Base-by-base conservation (phyloP, 2,888 invertebrate genomes). In the Anthoptus insignis region DNA sequence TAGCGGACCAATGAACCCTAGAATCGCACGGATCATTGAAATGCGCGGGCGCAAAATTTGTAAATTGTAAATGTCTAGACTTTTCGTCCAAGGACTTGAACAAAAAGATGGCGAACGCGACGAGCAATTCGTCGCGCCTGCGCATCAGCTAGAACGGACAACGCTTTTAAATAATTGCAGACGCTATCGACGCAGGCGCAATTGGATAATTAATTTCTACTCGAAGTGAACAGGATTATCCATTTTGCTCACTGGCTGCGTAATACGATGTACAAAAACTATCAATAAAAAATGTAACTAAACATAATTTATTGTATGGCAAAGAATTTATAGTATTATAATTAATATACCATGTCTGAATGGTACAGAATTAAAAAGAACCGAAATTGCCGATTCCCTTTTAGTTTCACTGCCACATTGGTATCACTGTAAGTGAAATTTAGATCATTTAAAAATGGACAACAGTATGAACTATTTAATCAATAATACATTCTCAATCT, bases 51-150 rank as follows among this genome's bases (percentile, higher is more conserved):
- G 86, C 88, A 86, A 86, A 88, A 88, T 89, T 84, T 84, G 86
- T 83, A 89, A 90, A 89, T 88, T 82, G 83, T 82, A 84, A 85
- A 83, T 77, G 89, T 89, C 91, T 89, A 90, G 89, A 88, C 87
- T 86, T 83, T 81, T 86, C 79, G 80, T 83, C 86, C 87, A 88
- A 89, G 85, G 86, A 82, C 82, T 81, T 69, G 29, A 52, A 70
- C 81, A 82, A 82, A 84, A 83, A 77, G 81, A 81, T 79, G n/a
- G 74, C 70, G 67, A 71, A 74, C 72, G 75, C 78, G 77, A 81
- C 76, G 73, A 73, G 58, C 74, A 76, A 86, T 87, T 86, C 75
- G 84, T 73, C 76, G 82, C 88, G 88, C 89, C 84, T 87, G 81
- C 75, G 76, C 72, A 73, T 75, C 66, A 66, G 64, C 67, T 56